Evolutionary conservation across 2,797 vertebrate species (phyloP).

Genomic region (Lates japonicus): DNA sequence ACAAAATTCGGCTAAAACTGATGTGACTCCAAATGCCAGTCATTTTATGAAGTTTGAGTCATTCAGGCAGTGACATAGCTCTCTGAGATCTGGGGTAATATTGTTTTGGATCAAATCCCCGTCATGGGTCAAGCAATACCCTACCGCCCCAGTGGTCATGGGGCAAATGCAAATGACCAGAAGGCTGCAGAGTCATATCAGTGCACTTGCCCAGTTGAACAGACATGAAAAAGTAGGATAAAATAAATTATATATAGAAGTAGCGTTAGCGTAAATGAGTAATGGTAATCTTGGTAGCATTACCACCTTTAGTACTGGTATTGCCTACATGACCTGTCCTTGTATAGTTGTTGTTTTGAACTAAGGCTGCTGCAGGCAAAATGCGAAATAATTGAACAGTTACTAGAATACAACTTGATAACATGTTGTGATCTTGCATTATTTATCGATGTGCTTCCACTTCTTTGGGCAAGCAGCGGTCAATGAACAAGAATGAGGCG

Average conservation of each 20-base stretch:
- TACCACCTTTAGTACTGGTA: background rate
- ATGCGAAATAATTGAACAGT: constrained; percentile 23
- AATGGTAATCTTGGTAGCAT: background rate
- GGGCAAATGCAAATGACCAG: constrained; percentile 63
- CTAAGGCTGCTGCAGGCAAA: constrained; percentile 19
- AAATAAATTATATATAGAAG: background rate
- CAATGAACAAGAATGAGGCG: background rate
- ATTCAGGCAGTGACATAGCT: constrained; percentile 28
- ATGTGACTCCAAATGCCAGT: constrained; percentile 52
- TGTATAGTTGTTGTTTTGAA: constrained; percentile 5
- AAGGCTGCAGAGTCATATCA: too few species aligned
- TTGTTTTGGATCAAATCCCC: constrained; percentile 50
- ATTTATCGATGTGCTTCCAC: constrained; percentile 34
- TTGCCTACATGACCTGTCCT: background rate
- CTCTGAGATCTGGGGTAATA: constrained; percentile 17
- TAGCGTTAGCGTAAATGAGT: background rate
- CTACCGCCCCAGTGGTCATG: constrained; percentile 75
- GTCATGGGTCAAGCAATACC: constrained; percentile 57
- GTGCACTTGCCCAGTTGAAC: constrained; percentile 1
- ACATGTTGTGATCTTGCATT: constrained; percentile 44
- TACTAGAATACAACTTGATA: constrained; percentile 47
- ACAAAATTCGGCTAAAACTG: constrained; percentile 55
- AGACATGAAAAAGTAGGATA: background rate
- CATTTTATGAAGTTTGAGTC: constrained; percentile 51
- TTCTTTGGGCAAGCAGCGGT: constrained; percentile 12